Conservation (phyloP, 64 coral and sea anemone species). For the Hydrozoanthus tunicans region DNA sequence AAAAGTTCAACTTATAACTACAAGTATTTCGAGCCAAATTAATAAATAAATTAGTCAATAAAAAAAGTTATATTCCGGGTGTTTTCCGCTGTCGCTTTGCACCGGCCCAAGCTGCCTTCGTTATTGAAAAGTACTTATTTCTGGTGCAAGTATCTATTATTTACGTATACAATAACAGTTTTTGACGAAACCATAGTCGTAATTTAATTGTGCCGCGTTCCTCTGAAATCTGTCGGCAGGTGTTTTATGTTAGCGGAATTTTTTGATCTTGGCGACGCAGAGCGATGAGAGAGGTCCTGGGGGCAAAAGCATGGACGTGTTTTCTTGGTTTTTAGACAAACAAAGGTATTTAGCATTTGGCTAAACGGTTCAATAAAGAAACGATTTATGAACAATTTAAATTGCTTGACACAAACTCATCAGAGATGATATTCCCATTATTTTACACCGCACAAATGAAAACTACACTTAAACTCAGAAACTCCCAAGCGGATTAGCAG, state of each 20-base stretch:
- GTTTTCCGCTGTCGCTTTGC: not conserved
- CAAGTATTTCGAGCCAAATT: not conserved
- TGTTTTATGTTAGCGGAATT: not conserved
- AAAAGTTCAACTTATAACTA: not conserved
- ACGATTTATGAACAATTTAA: slow-evolving; percentile 41
- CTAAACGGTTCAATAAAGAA: slow-evolving; percentile 17
- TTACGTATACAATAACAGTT: not conserved
- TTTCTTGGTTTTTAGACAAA: not conserved
- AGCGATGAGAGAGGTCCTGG: not conserved
- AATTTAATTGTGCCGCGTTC: slow-evolving; percentile 4
- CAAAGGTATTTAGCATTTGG: not conserved
- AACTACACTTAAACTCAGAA: not conserved
- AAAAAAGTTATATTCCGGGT: not conserved
- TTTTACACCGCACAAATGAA: not conserved
- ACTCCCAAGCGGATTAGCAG: not conserved
- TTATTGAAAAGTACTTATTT: not conserved
- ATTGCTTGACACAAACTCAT: not conserved
- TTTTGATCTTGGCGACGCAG: not conserved
- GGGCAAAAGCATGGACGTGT: not conserved
- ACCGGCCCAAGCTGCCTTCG: no score
- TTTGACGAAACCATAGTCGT: not conserved
- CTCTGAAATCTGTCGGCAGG: not conserved
- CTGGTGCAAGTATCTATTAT: not conserved
- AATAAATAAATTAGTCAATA: not conserved
- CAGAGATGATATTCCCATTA: not conserved